These are phyloP conservation scores for Clusia tigrina DNA, from an alignment of 2,888 invertebrate genomes.

Conservation along the genomic window DNA sequence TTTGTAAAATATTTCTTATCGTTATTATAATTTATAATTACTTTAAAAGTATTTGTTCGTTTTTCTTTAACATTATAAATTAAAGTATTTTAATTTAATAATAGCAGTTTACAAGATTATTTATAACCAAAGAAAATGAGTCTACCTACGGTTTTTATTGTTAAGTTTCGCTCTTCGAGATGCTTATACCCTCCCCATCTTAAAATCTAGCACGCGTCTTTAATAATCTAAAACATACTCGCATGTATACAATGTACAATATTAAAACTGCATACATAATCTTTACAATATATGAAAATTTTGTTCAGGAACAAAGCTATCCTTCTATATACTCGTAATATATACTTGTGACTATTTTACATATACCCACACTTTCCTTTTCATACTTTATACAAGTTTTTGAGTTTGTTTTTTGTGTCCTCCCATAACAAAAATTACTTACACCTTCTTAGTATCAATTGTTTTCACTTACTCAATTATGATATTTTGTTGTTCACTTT, in stretches of 20 bases:
- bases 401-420: constrained; percentile 33
- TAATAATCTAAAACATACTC: neutral
- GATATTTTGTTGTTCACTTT: no score
- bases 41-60: neutral
- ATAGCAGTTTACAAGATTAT: no score
- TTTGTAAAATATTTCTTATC: constrained; percentile 29
- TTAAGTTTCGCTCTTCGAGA: neutral
- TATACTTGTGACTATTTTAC: no score
- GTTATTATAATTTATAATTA: constrained; percentile 28
- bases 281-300: constrained; percentile 26
- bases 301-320: constrained; percentile 33
- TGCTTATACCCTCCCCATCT: neutral
- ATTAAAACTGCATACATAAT: constrained; percentile 20
- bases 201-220: neutral
- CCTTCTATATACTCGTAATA: neutral
- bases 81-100: neutral
- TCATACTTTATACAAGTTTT: constrained; percentile 16
- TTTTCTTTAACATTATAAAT: neutral
- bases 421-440: constrained; percentile 34
- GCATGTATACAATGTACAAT: neutral
- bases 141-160: neutral
- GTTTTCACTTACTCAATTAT: no score
- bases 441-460: constrained; percentile 5
- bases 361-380: no score
- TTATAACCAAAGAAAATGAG: neutral